Evolutionary conservation across 2,113 vertebrate species (phyloP), one percentile per base, ranked within the genome.

Genomic region (Eleginops maclovinus): DNA sequence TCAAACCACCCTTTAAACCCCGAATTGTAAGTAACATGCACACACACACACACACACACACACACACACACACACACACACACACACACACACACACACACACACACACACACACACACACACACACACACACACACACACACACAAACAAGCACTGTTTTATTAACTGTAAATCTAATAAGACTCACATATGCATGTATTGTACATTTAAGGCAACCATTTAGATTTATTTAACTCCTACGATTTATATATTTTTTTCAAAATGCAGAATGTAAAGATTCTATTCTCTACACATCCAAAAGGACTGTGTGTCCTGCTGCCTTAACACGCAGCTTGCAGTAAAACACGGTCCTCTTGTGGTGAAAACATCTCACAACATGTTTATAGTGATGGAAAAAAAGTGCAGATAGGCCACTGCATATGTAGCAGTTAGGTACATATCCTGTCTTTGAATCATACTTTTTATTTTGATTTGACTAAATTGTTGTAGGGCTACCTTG

Each of bases 1-100:
- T 99, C 94, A 98, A 98, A 88, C 98, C 98, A 0, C 98, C 98
- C 77, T 99, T 99, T 90, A 99, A 98, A 92, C 98, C 98, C 50
- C 95, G 98, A 65, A 99, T 99, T 94, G 98, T 99, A 96, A 99
- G 98, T 94, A 40, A 79, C 63, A 44, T 44, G 7, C 41, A 44
- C 22, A 14, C 15, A 8, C 64, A 77, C 4, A 22, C 55, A 36
- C 14, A 26, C 17, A 4, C 24, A 49, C 22, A 70, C 59, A 12
- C 50, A 31, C 28, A 31, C 28, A 31, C 28, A 31, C 28, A 31
- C 31, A 31, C 31, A 31, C 31, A 31, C 31, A 31, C 31, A 31
- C 31, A 31, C 31, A 31, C 31, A 31, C 31, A 31, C 31, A 31
- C 31, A 31, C 28, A 31, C 28, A 31, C 31, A 31, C 31, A 1